Evolutionary conservation across 2,888 invertebrate species (phyloP).

Genomic region (Gastrophysa polygoni): DNA sequence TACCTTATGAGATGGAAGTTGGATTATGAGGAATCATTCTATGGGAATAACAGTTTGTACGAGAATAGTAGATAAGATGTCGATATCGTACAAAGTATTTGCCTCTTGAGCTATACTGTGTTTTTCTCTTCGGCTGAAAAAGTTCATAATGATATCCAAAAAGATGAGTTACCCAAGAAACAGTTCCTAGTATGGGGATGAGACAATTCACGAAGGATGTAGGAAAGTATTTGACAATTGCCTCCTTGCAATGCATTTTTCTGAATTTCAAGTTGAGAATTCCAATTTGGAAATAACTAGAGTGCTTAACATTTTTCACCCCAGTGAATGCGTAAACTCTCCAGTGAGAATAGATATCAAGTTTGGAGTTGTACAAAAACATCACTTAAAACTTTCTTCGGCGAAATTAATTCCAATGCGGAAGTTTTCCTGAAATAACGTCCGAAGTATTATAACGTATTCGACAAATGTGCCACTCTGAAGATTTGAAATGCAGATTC

Average conservation of each 20-base stretch:
- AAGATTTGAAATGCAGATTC: background rate
- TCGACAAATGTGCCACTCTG: background rate
- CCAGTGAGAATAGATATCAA: background rate
- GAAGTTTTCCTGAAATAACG: background rate
- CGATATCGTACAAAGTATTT: too few species aligned
- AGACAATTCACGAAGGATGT: too few species aligned
- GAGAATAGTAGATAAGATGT: too few species aligned
- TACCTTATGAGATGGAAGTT: too few species aligned
- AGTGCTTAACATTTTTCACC: background rate
- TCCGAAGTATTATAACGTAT: background rate
- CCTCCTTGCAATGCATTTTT: background rate
- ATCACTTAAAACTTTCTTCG: conserved; percentile 1
- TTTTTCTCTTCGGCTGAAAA: too few species aligned
- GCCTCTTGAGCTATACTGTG: too few species aligned
- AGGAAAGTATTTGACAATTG: too few species aligned
- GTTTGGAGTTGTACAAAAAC: background rate
- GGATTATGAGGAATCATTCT: too few species aligned
- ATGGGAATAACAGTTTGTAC: too few species aligned
- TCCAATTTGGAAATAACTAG: background rate
- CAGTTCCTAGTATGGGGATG: too few species aligned
- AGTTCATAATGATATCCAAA: too few species aligned
- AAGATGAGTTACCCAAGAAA: too few species aligned
- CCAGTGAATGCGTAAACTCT: background rate
- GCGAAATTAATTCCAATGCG: background rate
- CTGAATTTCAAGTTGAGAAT: background rate